Conservation (phyloP, 2,888 invertebrate species). For the Sycophila texana region DNA sequence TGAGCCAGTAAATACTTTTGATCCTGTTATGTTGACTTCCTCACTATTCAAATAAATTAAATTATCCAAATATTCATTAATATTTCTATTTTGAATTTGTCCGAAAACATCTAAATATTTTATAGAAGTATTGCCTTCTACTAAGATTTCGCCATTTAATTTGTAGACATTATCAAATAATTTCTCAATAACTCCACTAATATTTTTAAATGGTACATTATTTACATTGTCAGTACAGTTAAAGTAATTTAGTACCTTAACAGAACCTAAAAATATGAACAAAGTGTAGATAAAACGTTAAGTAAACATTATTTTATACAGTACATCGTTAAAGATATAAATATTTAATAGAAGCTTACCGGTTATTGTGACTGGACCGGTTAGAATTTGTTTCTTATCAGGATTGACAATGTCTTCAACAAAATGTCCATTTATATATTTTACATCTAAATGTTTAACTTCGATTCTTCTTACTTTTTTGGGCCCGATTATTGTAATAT, state of each 20-base stretch:
- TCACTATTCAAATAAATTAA: slow-evolving; percentile 58
- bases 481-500: slow-evolving; percentile 59
- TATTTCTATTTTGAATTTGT: slow-evolving; percentile 55
- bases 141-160: slow-evolving; percentile 56
- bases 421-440: slow-evolving; percentile 60
- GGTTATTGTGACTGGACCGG: slow-evolving; percentile 62
- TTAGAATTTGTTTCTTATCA: slow-evolving; percentile 60
- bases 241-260: slow-evolving; percentile 60
- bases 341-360: slow-evolving; percentile 57
- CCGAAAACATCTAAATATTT: slow-evolving; percentile 58
- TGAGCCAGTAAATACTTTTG: slow-evolving; percentile 60
- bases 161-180: slow-evolving; percentile 58
- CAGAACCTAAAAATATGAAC: slow-evolving; percentile 57
- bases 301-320: not conserved
- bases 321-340: not conserved
- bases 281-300: not conserved
- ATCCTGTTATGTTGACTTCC: slow-evolving; percentile 60
- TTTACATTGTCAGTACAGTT: slow-evolving; percentile 35
- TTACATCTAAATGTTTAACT: slow-evolving; percentile 57
- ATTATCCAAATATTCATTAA: slow-evolving; percentile 60
- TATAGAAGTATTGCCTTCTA: slow-evolving; percentile 52
- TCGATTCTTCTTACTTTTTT: slow-evolving; percentile 61
- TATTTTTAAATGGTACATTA: slow-evolving; percentile 33
- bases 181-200: slow-evolving; percentile 18
- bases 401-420: slow-evolving; percentile 61